Base-by-base conservation (phyloP, 35 echinoderm and acorn worm genomes). In the Acanthaster planci region DNA sequence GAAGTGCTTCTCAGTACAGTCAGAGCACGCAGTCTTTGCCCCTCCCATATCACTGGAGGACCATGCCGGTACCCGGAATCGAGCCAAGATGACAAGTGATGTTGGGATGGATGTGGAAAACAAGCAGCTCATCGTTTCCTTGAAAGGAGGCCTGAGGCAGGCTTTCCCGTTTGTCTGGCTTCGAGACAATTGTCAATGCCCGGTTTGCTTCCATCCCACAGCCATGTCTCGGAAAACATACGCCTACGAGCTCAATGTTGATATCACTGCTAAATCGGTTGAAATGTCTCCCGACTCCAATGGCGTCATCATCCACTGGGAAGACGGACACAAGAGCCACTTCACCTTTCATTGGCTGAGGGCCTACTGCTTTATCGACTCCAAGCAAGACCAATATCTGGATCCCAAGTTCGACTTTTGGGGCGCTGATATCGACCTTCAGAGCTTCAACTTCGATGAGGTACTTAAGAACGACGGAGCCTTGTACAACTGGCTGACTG, bases 401-500 rank as follows among this genome's bases (percentile, higher is more conserved):
- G 67, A 89, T 30, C 44, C 68, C 7, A 81, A 54, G 23, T 44
- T 54, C 23, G 21, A 64, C 37, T 50, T 68, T 17, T 89, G 87
- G 87, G 87, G 80, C 40, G 87, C 87, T 5, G 38, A 78, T n/a
- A 72, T 68, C 5, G 35, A 60, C 42, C 15, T 89, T 2, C 12
- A 81, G 76, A 60, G 16, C 26, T 93, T 85, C 50, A 77, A 89
- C 9, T 93, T 89, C 76, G 56, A 67, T 37, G 81, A 83, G 30
- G 26, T 93, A 27, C 27, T 93, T 21, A 32, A 34, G 54, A 82
- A 89, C 51, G 91, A 93, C 27, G 79, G 44, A 40, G 77, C 77
- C 10, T 32, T 93, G 16, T 80, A 81, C 81, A 86, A 80, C 12
- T 85, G 84, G 86, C 50, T 93, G 86, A 34, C 39, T 14, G 91